Evolutionary conservation across 2,888 invertebrate species (phyloP).

Genomic region (Cataglyphis cursor): DNA sequence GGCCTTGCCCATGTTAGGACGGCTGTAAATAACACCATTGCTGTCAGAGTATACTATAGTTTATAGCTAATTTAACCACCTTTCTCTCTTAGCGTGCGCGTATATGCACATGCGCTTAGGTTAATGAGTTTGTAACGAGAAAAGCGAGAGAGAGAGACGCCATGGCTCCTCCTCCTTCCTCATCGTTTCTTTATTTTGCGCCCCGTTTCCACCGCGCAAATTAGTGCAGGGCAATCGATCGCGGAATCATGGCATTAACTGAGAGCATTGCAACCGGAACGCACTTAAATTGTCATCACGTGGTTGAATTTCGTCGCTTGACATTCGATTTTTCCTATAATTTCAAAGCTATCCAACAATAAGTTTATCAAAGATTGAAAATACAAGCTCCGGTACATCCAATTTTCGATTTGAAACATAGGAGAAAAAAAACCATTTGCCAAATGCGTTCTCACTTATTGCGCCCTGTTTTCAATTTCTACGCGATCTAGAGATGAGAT

Average conservation of each 20-base stretch:
- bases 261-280: not conserved
- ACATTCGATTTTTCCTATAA: slow-evolving; percentile 25
- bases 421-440: not conserved
- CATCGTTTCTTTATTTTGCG: slow-evolving; percentile 39
- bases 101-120: slow-evolving; percentile 52
- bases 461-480: slow-evolving; percentile 5
- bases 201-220: not conserved
- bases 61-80: slow-evolving; percentile 55
- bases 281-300: not conserved
- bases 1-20: slow-evolving; percentile 21
- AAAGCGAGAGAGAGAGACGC: slow-evolving; percentile 43
- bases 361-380: not conserved
- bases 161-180: not conserved
- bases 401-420: not conserved
- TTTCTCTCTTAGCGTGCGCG: slow-evolving; percentile 37
- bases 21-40: slow-evolving; percentile 53
- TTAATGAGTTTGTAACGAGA: slow-evolving; percentile 54
- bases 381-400: not conserved
- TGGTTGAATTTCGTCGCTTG: not conserved
- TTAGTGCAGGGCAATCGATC: slow-evolving; percentile 28
- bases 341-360: not conserved
- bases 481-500: not conserved
- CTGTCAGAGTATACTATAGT: slow-evolving; percentile 45
- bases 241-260: slow-evolving; percentile 11
- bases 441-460: not conserved